Conservation (phyloP, 2,888 invertebrate species). For the Cephus nigrinus region DNA sequence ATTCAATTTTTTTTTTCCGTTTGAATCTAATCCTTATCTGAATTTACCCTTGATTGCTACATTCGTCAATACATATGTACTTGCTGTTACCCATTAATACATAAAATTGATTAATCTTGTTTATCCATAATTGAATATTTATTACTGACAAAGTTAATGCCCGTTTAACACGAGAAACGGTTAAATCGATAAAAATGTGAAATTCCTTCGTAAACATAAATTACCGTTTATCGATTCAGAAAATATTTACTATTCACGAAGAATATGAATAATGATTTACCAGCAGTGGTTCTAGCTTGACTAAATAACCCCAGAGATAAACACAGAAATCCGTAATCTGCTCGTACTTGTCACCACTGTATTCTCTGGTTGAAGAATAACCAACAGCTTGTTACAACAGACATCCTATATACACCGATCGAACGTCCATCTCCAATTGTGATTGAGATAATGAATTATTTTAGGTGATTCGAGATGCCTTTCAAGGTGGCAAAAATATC, state of each 20-base stretch:
- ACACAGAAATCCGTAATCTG: background rate
- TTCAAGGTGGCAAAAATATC: conserved; percentile 53
- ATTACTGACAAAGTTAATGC: background rate
- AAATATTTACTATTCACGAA: background rate
- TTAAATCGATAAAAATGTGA: background rate
- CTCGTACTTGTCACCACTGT: background rate
- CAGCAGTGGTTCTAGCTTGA: background rate
- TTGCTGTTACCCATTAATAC: too few relatives aligned
- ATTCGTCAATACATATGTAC: too few relatives aligned
- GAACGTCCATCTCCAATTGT: background rate
- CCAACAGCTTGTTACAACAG: background rate
- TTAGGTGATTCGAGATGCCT: conserved; percentile 52
- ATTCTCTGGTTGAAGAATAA: background rate
- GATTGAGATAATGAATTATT: conserved; percentile 10
- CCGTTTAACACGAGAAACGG: background rate
- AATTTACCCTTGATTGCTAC: too few relatives aligned
- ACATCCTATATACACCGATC: background rate
- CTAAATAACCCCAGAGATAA: too few relatives aligned
- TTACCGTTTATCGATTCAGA: background rate
- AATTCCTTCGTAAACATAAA: background rate
- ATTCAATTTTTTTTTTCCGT: background rate
- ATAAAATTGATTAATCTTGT: background rate
- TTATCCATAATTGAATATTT: background rate
- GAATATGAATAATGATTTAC: background rate
- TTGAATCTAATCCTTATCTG: too few relatives aligned